These are phyloP conservation scores for Drepana arcuata DNA, from an alignment of 1,140 invertebrate species.

Conservation along the genomic window DNA sequence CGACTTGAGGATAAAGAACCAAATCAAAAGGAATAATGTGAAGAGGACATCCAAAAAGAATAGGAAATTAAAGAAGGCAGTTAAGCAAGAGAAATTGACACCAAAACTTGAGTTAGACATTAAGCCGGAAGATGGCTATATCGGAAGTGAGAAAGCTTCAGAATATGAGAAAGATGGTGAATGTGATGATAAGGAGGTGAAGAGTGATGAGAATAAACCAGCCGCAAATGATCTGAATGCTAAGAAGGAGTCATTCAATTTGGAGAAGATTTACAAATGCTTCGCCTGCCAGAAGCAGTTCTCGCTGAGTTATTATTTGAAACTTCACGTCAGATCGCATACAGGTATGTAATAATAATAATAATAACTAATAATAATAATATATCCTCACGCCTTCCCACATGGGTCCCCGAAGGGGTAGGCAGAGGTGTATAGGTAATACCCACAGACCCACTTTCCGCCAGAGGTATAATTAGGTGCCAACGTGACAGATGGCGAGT, in stretches of 20 bases:
- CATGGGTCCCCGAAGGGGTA: too few species aligned
- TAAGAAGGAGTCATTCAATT: constrained; percentile 22
- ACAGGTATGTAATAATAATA: constrained; percentile 57
- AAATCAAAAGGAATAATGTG: constrained; percentile 40
- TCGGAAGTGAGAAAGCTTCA: constrained; percentile 40
- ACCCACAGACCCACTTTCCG: too few species aligned
- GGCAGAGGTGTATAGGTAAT: too few species aligned
- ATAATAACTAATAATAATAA: too few species aligned
- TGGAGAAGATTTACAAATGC: constrained; percentile 61
- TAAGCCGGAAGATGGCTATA: constrained; percentile 57
- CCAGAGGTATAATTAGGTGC: too few species aligned
- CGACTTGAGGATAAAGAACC: constrained; percentile 43
- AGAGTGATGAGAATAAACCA: constrained; percentile 6
- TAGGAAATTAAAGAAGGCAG: constrained; percentile 34
- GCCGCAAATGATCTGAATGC: constrained; percentile 10
- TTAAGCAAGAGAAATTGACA: constrained; percentile 27
- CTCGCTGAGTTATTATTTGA: constrained; percentile 54
- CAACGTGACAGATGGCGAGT: too few species aligned
- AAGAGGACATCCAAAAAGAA: constrained; percentile 47
- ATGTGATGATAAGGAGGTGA: constrained; percentile 5
- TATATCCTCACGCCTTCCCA: too few species aligned
- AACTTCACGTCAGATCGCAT: constrained; percentile 58
- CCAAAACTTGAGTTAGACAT: constrained; percentile 35
- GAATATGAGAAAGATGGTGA: constrained; percentile 31
- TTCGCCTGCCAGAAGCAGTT: constrained; percentile 59